phyloP scores from a whole-genome alignment of 2,888 invertebrate species.

The Esperia sulphurella region DNA sequence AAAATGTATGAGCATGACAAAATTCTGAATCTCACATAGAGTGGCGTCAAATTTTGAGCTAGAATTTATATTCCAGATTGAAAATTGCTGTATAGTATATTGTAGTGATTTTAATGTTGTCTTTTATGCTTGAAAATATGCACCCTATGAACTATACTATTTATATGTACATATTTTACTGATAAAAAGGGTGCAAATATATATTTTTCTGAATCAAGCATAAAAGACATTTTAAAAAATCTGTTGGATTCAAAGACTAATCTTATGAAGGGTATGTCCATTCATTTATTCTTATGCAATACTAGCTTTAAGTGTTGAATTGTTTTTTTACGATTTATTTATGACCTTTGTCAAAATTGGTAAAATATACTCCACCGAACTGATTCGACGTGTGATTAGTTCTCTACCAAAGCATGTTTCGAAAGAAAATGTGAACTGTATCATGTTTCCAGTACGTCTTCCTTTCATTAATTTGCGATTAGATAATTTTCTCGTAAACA shows the following conservation, averaged over 20 bases:
- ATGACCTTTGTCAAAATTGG: slow-evolving; percentile 54
- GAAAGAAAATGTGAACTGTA: slow-evolving; percentile 30
- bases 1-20: slow-evolving; percentile 10
- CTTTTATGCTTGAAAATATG: slow-evolving; percentile 28
- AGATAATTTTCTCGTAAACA: slow-evolving; percentile 18
- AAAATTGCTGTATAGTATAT: slow-evolving; percentile 15
- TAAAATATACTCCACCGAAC: slow-evolving; percentile 48
- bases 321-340: slow-evolving; percentile 74
- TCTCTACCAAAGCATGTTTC: slow-evolving; percentile 67
- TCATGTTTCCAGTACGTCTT: slow-evolving; percentile 53
- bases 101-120: slow-evolving; percentile 27
- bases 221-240: slow-evolving; percentile 27
- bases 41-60: slow-evolving; percentile 19
- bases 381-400: slow-evolving; percentile 46
- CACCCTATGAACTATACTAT: slow-evolving; percentile 23
- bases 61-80: slow-evolving; percentile 17
- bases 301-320: slow-evolving; percentile 78
- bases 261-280: slow-evolving; percentile 42
- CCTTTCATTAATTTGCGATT: slow-evolving; percentile 34
- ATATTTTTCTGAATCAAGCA: slow-evolving; percentile 18
- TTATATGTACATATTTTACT: slow-evolving; percentile 33
- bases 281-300: slow-evolving; percentile 76
- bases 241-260: slow-evolving; percentile 45
- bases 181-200: slow-evolving; percentile 8
- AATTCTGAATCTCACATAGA: slow-evolving; percentile 18